Base-by-base conservation (phyloP, 1,140 invertebrate species). In the Danaus melanippus region DNA sequence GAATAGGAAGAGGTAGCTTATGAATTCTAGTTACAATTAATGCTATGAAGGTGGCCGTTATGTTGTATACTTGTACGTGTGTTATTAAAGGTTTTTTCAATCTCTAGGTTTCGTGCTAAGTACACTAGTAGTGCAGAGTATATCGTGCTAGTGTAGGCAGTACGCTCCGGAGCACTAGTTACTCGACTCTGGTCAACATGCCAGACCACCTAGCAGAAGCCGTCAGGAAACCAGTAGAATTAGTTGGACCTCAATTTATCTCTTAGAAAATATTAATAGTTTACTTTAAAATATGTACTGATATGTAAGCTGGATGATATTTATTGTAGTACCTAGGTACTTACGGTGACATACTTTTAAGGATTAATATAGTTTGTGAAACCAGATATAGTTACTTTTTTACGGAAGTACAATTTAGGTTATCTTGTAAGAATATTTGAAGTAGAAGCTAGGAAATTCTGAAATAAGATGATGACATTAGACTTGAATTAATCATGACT, bases 31-130 rank as follows among this genome's bases (percentile, higher is more conserved):
- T 71, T 74, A 69, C 66, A 61, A 75, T 84, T 84, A 82, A 83
- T 84, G 79, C 81, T 85, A 76, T 84, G 79, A 66, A 79, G 80
- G 71, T 76, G 69, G 72, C 58, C 51, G 63, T 66, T 67, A 69
- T 65, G 70, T 21, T 68, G 46, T 74, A 64, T 71, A 62, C 59
- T 64, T 76, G 62, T 76, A 70, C 56, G 58, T 82, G 71, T 76
- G 68, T 81, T 61, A 79, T 77, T 66, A 69, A 81, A 79, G 69
- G 65, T 86, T 86, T 86, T 86, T 86, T 86, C 74, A 86, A 86
- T 86, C 84, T 86, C 84, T 86, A 86, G 84, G 84, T 84, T 86
- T 82, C 81, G 84, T 86, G 84, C 84, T 86, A 86, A 84, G 84
- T 86, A 82, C 81, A 86, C 83, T 84, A 86, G 84, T 86, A 86